phyloP scores from a whole-genome alignment of 2,797 vertebrate genomes.

The Enteromius thamalakanensis region DNA sequence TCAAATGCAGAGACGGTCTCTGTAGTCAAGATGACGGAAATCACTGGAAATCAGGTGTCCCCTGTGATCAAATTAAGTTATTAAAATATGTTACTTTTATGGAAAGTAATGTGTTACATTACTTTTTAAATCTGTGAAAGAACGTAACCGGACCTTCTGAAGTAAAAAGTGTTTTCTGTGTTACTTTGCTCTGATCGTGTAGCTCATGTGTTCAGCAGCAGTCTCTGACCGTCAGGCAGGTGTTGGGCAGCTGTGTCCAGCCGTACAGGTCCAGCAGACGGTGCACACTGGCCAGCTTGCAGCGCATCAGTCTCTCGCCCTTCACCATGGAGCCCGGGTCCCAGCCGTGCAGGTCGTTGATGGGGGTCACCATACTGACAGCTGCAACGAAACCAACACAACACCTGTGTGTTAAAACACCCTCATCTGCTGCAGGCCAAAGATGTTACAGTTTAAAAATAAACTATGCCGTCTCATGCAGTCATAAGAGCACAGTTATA shows the following conservation, averaged over 20 bases:
- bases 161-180: not conserved
- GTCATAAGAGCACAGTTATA: not conserved
- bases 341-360: conserved; percentile 89
- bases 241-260: conserved; percentile 88
- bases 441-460: not conserved
- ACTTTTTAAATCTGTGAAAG: too few species aligned
- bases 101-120: too few species aligned
- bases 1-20: too few species aligned
- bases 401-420: not conserved
- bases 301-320: conserved; percentile 92
- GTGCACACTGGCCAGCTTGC: conserved; percentile 91
- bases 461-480: not conserved
- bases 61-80: not conserved
- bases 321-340: conserved; percentile 87
- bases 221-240: conserved; percentile 85
- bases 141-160: not conserved
- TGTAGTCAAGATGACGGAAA: too few species aligned
- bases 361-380: conserved; percentile 87
- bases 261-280: conserved; percentile 92
- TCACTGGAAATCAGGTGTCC: too few species aligned
- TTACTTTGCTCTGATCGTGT: too few species aligned
- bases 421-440: not conserved
- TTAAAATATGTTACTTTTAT: too few species aligned
- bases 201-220: not conserved
- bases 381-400: conserved; percentile 71